Conservation (phyloP, 2,113 vertebrate species). For the Microtus ochrogaster region DNA sequence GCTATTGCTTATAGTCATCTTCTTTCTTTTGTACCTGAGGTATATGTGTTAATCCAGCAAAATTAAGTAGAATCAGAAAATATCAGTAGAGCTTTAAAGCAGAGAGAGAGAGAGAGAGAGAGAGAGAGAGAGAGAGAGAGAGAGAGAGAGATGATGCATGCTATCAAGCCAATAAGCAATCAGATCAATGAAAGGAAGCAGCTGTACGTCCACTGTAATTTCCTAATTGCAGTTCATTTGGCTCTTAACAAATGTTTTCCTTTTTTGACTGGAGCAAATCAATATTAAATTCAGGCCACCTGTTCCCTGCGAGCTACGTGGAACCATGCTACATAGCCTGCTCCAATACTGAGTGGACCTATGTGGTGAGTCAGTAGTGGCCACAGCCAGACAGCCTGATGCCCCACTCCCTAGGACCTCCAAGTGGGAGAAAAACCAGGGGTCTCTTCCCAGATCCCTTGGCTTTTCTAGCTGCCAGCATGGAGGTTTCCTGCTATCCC, state of each 20-base stretch:
- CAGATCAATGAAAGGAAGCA: not conserved
- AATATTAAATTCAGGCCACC: not conserved
- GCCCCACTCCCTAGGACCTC: too few relatives aligned
- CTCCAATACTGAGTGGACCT: too few relatives aligned
- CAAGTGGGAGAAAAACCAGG: too few relatives aligned
- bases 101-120: not conserved
- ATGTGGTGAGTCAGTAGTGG: too few relatives aligned
- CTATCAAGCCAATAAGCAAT: constrained; percentile 53
- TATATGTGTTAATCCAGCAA: not conserved
- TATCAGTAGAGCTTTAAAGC: constrained; percentile 19
- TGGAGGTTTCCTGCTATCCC: too few relatives aligned
- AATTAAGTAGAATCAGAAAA: not conserved
- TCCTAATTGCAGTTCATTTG: constrained; percentile 50
- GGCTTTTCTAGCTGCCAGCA: too few relatives aligned
- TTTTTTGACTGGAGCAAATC: constrained; percentile 20
- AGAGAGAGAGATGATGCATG: not conserved
- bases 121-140: too few relatives aligned
- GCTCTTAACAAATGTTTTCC: constrained; percentile 52
- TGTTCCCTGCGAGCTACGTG: too few relatives aligned
- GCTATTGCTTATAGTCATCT: not conserved
- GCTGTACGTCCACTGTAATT: constrained; percentile 1
- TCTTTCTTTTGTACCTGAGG: not conserved
- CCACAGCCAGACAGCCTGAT: too few relatives aligned
- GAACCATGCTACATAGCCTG: too few relatives aligned
- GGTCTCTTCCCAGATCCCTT: too few relatives aligned